These are phyloP conservation scores for Chaetura pelagica DNA, from an alignment of 2,113 vertebrate species.

Conservation along the genomic window DNA sequence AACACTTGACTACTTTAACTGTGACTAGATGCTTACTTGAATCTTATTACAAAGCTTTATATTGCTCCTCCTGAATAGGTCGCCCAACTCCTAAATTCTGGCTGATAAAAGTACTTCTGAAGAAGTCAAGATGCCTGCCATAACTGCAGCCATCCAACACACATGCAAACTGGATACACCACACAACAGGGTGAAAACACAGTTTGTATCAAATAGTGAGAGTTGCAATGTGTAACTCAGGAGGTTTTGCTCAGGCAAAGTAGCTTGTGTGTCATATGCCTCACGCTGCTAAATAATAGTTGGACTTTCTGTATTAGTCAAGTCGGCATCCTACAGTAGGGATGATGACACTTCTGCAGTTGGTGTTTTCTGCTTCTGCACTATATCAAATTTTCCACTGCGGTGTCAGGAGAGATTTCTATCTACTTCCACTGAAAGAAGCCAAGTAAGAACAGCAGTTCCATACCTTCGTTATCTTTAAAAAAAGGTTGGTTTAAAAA, in stretches of 20 bases:
- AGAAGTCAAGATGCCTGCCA: not conserved
- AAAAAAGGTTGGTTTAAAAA: not conserved
- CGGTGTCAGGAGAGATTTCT: not conserved
- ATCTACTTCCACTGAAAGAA: not conserved
- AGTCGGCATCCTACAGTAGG: not conserved
- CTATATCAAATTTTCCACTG: not conserved
- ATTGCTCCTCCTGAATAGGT: not conserved
- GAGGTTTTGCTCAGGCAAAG: not conserved
- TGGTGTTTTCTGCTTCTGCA: conserved; percentile 17
- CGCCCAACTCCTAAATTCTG: not conserved
- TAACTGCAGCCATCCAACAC: not conserved
- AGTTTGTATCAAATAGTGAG: not conserved
- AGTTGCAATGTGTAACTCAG: not conserved
- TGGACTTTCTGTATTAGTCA: not conserved
- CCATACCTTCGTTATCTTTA: not conserved
- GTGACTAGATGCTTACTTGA: not conserved
- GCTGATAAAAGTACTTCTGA: not conserved
- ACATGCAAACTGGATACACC: not conserved
- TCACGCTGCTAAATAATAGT: not conserved
- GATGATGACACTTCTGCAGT: not conserved
- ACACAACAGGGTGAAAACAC: too few relatives aligned
- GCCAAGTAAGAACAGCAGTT: not conserved
- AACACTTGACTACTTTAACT: not conserved
- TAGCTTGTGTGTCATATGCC: not conserved
- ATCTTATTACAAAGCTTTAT: not conserved